Evolutionary conservation across 1,140 invertebrate species (phyloP).

Genomic region (Samia ricini): DNA sequence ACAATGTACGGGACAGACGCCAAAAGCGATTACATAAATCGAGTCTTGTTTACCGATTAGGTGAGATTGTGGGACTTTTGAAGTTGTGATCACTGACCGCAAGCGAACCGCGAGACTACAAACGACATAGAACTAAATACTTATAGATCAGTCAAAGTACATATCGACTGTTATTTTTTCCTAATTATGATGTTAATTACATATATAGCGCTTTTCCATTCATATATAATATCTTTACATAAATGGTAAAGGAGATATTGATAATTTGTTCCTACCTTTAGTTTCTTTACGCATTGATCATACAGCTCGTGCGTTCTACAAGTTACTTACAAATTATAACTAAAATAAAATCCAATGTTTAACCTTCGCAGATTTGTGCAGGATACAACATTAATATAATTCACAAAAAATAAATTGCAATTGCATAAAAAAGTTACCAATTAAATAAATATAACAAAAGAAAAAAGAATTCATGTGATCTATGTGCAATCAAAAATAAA

Average conservation of each 20-base stretch:
- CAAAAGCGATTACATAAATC: conserved; percentile 56
- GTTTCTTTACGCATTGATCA: too few relatives aligned
- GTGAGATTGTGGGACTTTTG: conserved; percentile 24
- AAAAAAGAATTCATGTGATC: neutral
- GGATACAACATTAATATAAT: too few relatives aligned
- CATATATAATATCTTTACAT: too few relatives aligned
- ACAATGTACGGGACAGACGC: conserved; percentile 37
- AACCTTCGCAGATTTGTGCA: too few relatives aligned
- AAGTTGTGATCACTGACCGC: conserved; percentile 2
- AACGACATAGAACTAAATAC: neutral
- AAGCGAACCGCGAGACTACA: neutral
- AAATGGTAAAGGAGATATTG: too few relatives aligned
- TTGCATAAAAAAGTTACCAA: neutral
- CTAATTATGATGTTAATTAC: neutral
- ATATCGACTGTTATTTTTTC: neutral
- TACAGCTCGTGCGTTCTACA: too few relatives aligned
- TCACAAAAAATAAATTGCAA: neutral
- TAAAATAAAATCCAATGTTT: too few relatives aligned
- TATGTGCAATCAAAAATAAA: neutral
- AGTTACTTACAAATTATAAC: too few relatives aligned
- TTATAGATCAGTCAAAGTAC: neutral
- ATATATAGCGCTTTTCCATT: too few relatives aligned
- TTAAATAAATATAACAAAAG: neutral
- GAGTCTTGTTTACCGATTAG: conserved; percentile 53
- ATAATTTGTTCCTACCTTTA: too few relatives aligned